Conservation (phyloP, 2,888 invertebrate species). For the Epinotia nisella region DNA sequence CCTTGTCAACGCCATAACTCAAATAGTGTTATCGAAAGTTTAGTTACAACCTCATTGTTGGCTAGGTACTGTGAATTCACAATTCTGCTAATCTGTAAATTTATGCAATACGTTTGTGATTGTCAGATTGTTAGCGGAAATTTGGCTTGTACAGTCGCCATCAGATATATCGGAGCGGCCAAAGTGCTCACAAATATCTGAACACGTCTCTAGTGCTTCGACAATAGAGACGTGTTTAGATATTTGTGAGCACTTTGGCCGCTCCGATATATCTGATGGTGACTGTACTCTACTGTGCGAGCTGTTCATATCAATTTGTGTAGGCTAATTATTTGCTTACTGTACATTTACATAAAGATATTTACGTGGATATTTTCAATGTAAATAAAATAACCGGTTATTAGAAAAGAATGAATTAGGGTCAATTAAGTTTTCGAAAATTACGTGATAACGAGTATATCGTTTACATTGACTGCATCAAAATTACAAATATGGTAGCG, state of each 20-base stretch:
- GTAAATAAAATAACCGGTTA: not conserved
- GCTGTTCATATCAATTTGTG: not conserved
- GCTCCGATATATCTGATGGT: too few species aligned
- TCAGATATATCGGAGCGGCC: too few species aligned
- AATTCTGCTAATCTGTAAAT: slow-evolving; percentile 33
- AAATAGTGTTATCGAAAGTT: slow-evolving; percentile 35
- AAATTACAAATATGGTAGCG: not conserved
- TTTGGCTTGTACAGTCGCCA: too few species aligned
- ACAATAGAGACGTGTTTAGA: too few species aligned
- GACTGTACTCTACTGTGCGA: slow-evolving; percentile 9
- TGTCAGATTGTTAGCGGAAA: not conserved
- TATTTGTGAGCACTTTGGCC: too few species aligned
- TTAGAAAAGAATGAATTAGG: not conserved
- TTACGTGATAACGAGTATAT: not conserved
- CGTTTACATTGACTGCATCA: not conserved
- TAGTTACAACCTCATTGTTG: slow-evolving; percentile 31
- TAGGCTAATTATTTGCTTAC: not conserved
- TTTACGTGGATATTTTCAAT: not conserved
- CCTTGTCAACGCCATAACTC: slow-evolving; percentile 34
- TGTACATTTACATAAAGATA: not conserved
- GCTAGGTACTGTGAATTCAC: slow-evolving; percentile 23
- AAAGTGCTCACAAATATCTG: too few species aligned
- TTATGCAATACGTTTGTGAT: slow-evolving; percentile 31
- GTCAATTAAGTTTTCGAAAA: not conserved
- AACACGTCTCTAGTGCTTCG: too few species aligned